phyloP scores from a whole-genome alignment of 1,140 invertebrate genomes.

The Goniozus legneri region DNA sequence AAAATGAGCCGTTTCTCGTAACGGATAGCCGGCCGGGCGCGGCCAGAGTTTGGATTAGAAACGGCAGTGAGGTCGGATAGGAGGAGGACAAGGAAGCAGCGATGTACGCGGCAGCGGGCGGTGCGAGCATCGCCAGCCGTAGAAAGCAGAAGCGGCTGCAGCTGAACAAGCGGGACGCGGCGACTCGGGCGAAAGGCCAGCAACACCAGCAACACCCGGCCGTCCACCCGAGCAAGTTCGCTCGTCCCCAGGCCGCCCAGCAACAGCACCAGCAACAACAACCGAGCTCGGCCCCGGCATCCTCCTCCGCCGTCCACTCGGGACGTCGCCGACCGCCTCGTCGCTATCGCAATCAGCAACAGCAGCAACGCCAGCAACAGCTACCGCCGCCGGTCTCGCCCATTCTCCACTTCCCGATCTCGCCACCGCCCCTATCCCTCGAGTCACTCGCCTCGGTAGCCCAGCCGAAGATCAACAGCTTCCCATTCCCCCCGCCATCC shows the following conservation, averaged over 20 bases:
- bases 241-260: conserved; percentile 28
- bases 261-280: conserved; percentile 12
- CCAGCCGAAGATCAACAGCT: conserved; percentile 32
- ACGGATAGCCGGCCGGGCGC: conserved; percentile 1
- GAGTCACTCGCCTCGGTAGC: conserved; percentile 41
- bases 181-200: conserved; percentile 8
- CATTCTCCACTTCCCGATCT: conserved; percentile 45
- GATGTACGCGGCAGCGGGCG: conserved; percentile 50
- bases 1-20: background rate
- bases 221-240: conserved; percentile 28
- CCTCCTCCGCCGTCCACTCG: conserved; percentile 36
- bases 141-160: conserved; percentile 47
- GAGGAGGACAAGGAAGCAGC: conserved; percentile 11
- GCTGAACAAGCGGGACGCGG: conserved; percentile 32
- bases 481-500: conserved; percentile 47
- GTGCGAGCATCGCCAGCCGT: conserved; percentile 46
- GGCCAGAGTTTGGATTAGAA: background rate
- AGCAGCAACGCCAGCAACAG: conserved; percentile 32
- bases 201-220: conserved; percentile 22
- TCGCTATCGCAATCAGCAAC: too few species aligned
- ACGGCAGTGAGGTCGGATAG: background rate
- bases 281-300: conserved; percentile 16
- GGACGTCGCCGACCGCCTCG: conserved; percentile 37
- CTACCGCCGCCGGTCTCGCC: conserved; percentile 41
- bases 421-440: conserved; percentile 44